Conservation (phyloP, 2,888 invertebrate species). For the Lithophane semibrunnea region DNA sequence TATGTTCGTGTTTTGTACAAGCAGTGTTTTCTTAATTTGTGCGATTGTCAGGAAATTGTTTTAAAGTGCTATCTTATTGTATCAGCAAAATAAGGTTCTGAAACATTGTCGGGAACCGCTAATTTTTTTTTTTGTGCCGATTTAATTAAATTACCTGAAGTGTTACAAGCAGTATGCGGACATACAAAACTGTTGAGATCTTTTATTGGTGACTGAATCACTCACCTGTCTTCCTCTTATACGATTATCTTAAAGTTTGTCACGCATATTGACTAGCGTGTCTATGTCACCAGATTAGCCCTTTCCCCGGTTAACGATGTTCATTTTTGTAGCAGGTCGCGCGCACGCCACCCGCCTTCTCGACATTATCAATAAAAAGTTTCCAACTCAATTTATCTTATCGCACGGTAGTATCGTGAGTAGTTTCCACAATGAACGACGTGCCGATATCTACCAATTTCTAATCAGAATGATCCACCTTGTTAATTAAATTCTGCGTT, state of each 20-base stretch:
- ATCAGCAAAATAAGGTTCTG: not conserved
- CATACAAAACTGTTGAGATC: not conserved
- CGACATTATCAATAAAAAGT: constrained; percentile 87
- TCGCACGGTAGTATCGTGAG: constrained; percentile 88
- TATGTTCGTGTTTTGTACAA: constrained; percentile 27
- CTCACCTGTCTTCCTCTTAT: constrained; percentile 27
- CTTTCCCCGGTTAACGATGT: constrained; percentile 65
- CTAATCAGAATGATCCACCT: constrained; percentile 90
- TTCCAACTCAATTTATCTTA: constrained; percentile 88
- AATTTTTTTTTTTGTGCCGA: not conserved
- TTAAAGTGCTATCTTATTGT: constrained; percentile 23
- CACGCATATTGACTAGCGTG: constrained; percentile 57
- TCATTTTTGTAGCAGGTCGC: constrained; percentile 68
- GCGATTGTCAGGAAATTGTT: constrained; percentile 28
- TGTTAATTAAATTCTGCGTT: constrained; percentile 81
- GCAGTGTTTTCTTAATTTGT: constrained; percentile 17
- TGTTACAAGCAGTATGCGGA: not conserved
- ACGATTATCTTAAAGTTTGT: constrained; percentile 50
- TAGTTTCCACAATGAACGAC: constrained; percentile 90
- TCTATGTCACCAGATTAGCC: constrained; percentile 57
- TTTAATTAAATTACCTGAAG: not conserved
- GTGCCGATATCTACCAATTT: constrained; percentile 89
- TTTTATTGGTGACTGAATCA: constrained; percentile 20
- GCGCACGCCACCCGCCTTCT: constrained; percentile 79
- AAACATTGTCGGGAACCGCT: not conserved